Conservation (phyloP, 2,113 vertebrate species). For the Istiophorus platypterus region DNA sequence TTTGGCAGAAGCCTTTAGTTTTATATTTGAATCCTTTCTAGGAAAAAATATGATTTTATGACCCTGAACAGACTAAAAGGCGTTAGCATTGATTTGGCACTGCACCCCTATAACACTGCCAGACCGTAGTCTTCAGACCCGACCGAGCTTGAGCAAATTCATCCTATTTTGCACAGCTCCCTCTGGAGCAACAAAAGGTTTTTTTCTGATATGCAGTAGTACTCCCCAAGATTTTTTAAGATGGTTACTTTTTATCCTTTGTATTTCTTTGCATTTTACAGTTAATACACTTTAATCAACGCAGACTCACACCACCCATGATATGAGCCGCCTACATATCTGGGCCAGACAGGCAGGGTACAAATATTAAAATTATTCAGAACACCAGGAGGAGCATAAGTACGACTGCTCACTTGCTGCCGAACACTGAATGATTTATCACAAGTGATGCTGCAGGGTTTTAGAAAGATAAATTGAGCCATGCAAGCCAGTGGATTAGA, state of each 20-base stretch:
- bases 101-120: no score
- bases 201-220: neutral
- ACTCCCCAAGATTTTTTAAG: neutral
- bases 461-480: slow-evolving; percentile 48
- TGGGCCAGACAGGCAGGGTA: neutral
- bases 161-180: no score
- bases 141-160: no score
- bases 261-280: neutral
- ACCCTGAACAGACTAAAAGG: neutral
- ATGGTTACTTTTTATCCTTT: neutral
- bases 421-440: slow-evolving; percentile 62
- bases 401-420: slow-evolving; percentile 39
- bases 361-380: slow-evolving; percentile 29
- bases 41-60: neutral
- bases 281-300: neutral
- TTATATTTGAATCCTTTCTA: neutral
- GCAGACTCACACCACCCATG: neutral
- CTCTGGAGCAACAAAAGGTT: no score
- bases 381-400: slow-evolving; percentile 25
- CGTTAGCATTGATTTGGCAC: neutral
- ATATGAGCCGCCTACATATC: neutral
- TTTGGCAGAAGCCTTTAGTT: neutral
- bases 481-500: slow-evolving; percentile 40
- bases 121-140: no score
- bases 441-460: slow-evolving; percentile 49